Evolutionary conservation across 2,113 vertebrate species (phyloP).

Genomic region (Danionella cerebrum): DNA sequence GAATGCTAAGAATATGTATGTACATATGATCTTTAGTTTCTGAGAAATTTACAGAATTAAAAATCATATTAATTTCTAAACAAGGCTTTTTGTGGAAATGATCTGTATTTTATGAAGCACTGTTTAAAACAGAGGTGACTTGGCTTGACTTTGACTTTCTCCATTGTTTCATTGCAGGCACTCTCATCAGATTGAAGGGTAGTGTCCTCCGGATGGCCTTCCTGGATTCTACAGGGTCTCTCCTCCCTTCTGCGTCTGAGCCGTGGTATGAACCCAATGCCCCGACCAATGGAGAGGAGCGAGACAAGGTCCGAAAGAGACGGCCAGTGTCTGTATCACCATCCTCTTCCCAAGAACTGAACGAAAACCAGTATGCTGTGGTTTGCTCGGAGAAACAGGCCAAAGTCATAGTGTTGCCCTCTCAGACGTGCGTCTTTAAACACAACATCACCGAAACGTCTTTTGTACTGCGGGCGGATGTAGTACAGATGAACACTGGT

Average conservation of each 20-base stretch:
- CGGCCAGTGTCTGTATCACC: conserved; percentile 92
- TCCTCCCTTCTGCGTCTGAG: conserved; percentile 76
- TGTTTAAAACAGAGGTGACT: not conserved
- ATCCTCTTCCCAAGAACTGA: conserved; percentile 91
- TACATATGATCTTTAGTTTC: too few species aligned
- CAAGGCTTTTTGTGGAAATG: too few species aligned
- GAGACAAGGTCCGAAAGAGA: conserved; percentile 78
- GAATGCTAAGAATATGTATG: too few species aligned
- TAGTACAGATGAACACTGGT: conserved; percentile 82
- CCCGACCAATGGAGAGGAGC: conserved; percentile 87
- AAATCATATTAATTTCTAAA: too few species aligned
- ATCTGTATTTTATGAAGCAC: too few species aligned
- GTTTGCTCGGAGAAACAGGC: conserved; percentile 98
- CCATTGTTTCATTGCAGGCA: conserved; percentile 65
- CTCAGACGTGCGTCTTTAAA: conserved; percentile 90
- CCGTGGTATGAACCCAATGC: conserved; percentile 86
- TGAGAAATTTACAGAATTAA: too few species aligned
- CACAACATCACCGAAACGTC: conserved; percentile 97
- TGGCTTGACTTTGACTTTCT: not conserved
- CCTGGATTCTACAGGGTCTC: conserved; percentile 79
- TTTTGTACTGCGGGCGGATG: conserved; percentile 89
- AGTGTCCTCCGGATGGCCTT: conserved; percentile 86
- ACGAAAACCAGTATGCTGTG: conserved; percentile 90
- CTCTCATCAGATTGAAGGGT: conserved; percentile 87
- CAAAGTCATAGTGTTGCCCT: conserved; percentile 90